Base-by-base conservation (phyloP, 2,888 invertebrate genomes). In the Coelinius sp. region DNA sequence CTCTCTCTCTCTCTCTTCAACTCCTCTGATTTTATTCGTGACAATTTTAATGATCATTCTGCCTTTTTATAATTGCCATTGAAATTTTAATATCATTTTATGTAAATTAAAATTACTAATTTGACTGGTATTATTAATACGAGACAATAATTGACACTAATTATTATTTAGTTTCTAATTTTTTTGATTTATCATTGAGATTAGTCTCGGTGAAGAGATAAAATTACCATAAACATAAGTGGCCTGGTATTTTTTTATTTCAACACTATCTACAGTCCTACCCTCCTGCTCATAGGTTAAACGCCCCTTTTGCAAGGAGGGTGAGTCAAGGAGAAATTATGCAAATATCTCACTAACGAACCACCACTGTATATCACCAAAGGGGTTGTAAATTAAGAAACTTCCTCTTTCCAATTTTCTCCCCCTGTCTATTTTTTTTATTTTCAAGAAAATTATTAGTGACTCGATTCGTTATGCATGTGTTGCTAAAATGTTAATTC, bases 151-250 rank as follows among this genome's bases (percentile, higher is more conserved):
- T 62, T 38, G 49, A 7, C 49, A 41, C 24, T 75, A 78, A 78
- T 78, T 78, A 75, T 73, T 71, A 76, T 76, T 75, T 73, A 69
- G 71, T 75, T 76, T 68, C 56, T 46, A 8, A 67, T 27, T 27
- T 41, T 68, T 59, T 68, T 83, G 83, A 81, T 82, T 82, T 80
- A 84, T 73, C 74, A 79, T 71, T 68, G 6, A 80, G 77, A 85
- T 85, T 85, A 74, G 85, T 83, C 81, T 77, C 84, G 80, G 78
- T 70, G 49, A 69, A 73, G 75, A 78, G 73, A 85, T 85, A 82
- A 85, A 84, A 85, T 85, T 85, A 82, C 78, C 85, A 85, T 85
- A 83, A 69, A 78, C 81, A 82, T 77, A 82, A 83, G 82, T 81
- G 79, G 79, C 62, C 74, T 73, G 77, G 24, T 76, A 82, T 82